Base-by-base conservation (phyloP, 2,888 invertebrate genomes). In the Rhingia campestris region DNA sequence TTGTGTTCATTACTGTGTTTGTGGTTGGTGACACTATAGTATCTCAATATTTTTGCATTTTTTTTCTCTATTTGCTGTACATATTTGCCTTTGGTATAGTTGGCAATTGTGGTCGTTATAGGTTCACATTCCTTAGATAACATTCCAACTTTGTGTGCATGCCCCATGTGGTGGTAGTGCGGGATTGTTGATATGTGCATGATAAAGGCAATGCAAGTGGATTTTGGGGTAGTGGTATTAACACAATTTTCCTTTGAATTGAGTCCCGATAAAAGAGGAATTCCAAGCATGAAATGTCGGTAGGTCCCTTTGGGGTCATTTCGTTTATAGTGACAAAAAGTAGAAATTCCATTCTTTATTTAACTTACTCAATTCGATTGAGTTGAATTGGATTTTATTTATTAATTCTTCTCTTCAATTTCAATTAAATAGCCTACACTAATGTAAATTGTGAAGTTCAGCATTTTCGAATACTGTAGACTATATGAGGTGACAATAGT, bases 121-220 rank as follows among this genome's bases (percentile, higher is more conserved):
- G 22, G 22, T 59, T 66, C 58, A 49, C 9, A 79, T 70, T 64
- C 58, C 43, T 70, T 4, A 59, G 72, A 73, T 51, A 61, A 79
- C 58, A 72, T 73, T 79, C 72, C 33, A 30, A 30, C 72, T 66
- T 80, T 73, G 77, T 64, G 63, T 51, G 14, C 33, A 6, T 53
- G 9, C 33, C 32, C 49, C 14, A 2, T 22, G 22, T 22, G 22
- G 22, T 32, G 58, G 69, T 69, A 54, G 10, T 12, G 45, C 12
- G 22, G 22, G 22, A 22, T 49, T 32, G 59, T 22, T 63, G 67
- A 59, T 61, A 63, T 69, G 53, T 67, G 63, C 63, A 63, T 61
- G 41, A 22, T 22, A 6, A 59, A 45, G 41, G 22, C 35, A 32
- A 54, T 76, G 61, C 76, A 56, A 39, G 43, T 63, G 7, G 53